Conservation (phyloP, 2,113 vertebrate genomes). For the Macquaria ambigua region DNA sequence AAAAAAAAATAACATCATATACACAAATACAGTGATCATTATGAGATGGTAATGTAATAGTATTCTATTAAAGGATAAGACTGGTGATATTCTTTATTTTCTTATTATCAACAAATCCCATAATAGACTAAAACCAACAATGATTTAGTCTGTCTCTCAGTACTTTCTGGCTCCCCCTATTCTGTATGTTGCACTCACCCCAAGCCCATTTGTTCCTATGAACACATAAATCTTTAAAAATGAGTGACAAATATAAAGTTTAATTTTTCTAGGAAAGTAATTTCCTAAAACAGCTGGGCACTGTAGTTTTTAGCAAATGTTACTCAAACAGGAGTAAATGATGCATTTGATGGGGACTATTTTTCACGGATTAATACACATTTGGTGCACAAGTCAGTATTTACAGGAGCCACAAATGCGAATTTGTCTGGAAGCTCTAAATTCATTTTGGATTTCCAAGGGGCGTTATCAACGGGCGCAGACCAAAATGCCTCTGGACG, state of each 20-base stretch:
- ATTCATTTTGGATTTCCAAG: no score
- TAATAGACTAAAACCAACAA: not conserved
- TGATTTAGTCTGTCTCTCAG: not conserved
- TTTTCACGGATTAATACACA: not conserved
- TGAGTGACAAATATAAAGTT: no score
- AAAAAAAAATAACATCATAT: no score
- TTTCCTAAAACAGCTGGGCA: not conserved
- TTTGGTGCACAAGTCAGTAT: not conserved
- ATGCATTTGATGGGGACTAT: not conserved
- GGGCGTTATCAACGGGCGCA: no score
- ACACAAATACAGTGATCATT: not conserved
- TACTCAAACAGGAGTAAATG: not conserved
- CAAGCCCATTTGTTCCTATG: not conserved
- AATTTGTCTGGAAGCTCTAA: no score
- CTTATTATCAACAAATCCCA: not conserved
- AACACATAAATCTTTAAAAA: no score
- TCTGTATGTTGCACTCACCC: not conserved
- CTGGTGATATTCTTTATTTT: not conserved
- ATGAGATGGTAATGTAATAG: not conserved
- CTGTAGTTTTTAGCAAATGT: not conserved
- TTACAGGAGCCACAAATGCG: not conserved
- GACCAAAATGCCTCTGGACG: no score
- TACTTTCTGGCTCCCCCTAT: not conserved
- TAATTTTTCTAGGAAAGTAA: no score
- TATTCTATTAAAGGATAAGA: not conserved